Evolutionary conservation across 1,140 invertebrate species (phyloP).

Genomic region (Anastrepha obliqua): DNA sequence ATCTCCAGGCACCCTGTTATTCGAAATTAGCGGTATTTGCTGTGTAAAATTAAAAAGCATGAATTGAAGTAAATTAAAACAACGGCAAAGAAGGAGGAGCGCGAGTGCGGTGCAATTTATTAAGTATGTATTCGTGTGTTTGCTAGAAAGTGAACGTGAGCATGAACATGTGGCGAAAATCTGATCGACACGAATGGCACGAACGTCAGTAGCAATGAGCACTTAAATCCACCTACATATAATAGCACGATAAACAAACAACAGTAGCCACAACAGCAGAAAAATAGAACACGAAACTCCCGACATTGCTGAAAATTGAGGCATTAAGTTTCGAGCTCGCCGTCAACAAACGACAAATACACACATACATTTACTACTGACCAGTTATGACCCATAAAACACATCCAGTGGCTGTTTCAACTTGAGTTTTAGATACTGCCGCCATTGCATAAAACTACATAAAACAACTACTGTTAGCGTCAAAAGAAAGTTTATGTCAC

Average conservation of each 20-base stretch:
- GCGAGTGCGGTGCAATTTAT: no score
- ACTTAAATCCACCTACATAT: neutral
- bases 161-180: conserved; percentile 3
- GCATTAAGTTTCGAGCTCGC: neutral
- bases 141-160: neutral
- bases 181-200: neutral
- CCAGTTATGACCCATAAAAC: neutral
- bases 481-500: no score
- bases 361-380: neutral
- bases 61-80: neutral
- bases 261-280: neutral
- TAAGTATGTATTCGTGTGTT: neutral
- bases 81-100: no score
- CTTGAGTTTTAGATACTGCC: neutral
- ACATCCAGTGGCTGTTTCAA: neutral
- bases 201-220: neutral
- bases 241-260: neutral
- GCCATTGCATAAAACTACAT: neutral
- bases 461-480: no score
- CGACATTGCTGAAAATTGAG: conserved; percentile 40
- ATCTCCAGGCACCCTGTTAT: no score
- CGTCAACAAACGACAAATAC: neutral
- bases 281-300: neutral
- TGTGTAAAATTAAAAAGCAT: conserved; percentile 1
- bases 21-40: neutral